Conservation (phyloP, 2,797 vertebrate species). For the Neostethus bicornis region DNA sequence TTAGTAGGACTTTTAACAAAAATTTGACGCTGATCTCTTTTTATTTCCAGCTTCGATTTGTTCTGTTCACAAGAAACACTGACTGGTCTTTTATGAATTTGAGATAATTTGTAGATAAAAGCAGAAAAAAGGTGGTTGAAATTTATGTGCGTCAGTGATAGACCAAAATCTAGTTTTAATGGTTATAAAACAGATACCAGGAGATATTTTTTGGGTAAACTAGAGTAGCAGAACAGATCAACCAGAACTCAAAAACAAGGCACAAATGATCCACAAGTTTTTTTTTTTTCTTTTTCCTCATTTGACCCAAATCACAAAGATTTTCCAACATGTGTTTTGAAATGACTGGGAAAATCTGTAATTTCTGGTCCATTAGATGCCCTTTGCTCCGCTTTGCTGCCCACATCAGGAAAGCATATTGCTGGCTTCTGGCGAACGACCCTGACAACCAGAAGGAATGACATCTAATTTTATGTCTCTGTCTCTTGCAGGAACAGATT, state of each 20-base stretch:
- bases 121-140: not conserved
- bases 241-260: constrained; percentile 31
- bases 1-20: not conserved
- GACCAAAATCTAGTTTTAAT: too few relatives aligned
- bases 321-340: constrained; percentile 24
- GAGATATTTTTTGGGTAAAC: not conserved
- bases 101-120: not conserved
- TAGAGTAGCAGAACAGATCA: constrained; percentile 13
- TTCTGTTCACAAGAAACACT: not conserved
- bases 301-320: constrained; percentile 32
- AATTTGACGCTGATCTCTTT: not conserved
- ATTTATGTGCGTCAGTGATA: not conserved
- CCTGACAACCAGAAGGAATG: constrained; percentile 38
- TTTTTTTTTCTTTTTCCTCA: constrained; percentile 38
- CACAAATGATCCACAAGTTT: constrained; percentile 39
- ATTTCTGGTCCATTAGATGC: constrained; percentile 56
- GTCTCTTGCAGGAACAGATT: constrained; percentile 25
- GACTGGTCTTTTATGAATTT: not conserved
- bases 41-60: not conserved
- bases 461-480: constrained; percentile 36
- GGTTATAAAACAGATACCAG: not conserved
- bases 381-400: constrained; percentile 38
- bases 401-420: constrained; percentile 45
- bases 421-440: constrained; percentile 49
- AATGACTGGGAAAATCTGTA: constrained; percentile 35